Evolutionary conservation across 2,113 vertebrate genomes (phyloP).

Genomic region (Spilogale gracilis): DNA sequence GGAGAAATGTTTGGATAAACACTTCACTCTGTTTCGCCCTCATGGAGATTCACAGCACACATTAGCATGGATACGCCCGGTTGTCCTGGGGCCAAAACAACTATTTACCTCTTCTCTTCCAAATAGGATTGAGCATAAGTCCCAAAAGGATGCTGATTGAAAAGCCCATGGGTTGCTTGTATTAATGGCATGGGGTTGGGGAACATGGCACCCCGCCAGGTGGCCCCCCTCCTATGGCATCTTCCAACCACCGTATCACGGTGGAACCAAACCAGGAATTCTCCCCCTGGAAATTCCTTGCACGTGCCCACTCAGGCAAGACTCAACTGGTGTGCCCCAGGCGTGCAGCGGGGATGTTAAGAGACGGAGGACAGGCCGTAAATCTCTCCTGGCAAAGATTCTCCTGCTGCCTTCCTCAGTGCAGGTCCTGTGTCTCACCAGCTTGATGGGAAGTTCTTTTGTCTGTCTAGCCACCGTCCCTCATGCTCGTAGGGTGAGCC

Average conservation of each 20-base stretch:
- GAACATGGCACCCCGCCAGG: background rate
- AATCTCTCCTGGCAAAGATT: background rate
- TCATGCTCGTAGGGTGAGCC: background rate
- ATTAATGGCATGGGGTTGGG: background rate
- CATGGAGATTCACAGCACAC: background rate
- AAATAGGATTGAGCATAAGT: background rate
- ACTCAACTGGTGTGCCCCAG: background rate
- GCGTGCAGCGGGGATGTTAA: background rate
- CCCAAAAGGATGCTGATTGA: background rate
- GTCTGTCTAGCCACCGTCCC: background rate
- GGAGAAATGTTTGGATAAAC: background rate
- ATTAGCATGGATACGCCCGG: background rate
- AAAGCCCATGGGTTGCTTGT: background rate
- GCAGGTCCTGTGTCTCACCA: background rate
- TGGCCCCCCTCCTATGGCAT: rapidly evolving
- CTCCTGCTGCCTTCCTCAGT: background rate
- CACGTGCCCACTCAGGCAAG: background rate
- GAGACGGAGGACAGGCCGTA: background rate
- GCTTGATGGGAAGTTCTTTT: background rate
- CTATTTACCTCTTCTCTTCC: background rate
- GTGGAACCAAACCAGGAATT: background rate
- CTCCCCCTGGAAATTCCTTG: background rate
- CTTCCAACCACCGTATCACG: background rate
- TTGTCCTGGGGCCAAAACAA: background rate
- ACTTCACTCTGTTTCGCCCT: background rate